These are phyloP conservation scores for Enteromius argenteus DNA, from an alignment of 2,797 vertebrate genomes.

Conservation along the genomic window DNA sequence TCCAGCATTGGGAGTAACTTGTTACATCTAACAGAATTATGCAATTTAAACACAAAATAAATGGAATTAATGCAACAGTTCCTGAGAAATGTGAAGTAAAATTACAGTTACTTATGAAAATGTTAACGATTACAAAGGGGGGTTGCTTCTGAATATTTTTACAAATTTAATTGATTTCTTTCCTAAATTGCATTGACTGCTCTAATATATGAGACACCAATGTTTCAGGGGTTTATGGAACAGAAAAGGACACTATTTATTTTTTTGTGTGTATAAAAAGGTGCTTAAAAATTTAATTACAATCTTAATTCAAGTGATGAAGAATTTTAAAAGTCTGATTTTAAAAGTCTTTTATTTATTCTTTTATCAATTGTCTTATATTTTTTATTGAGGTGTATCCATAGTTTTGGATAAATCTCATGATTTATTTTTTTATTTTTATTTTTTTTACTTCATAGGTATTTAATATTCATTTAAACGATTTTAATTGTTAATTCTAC, in stretches of 20 bases:
- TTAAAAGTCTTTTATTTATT: too few species aligned
- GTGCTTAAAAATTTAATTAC: neutral
- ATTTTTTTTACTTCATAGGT: neutral
- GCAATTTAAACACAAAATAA: neutral
- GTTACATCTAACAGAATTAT: neutral
- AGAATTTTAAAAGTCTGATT: neutral
- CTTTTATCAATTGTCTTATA: neutral
- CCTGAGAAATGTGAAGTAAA: neutral
- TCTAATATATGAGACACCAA: neutral
- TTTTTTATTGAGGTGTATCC: neutral
- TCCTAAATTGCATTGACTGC: neutral
- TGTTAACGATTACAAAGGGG: neutral
- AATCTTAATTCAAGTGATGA: neutral
- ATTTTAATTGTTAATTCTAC: neutral
- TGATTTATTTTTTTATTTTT: neutral
- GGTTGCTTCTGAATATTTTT: neutral
- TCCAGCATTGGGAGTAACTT: neutral
- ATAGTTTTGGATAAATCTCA: neutral
- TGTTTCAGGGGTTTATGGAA: neutral
- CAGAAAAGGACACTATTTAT: neutral
- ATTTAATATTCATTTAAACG: neutral
- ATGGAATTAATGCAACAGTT: neutral
- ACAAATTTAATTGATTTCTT: neutral
- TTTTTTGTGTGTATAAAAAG: neutral
- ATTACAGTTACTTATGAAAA: neutral